Evolutionary conservation across 2,888 invertebrate genomes (phyloP).

Genomic region (Agrypnus murinus): DNA sequence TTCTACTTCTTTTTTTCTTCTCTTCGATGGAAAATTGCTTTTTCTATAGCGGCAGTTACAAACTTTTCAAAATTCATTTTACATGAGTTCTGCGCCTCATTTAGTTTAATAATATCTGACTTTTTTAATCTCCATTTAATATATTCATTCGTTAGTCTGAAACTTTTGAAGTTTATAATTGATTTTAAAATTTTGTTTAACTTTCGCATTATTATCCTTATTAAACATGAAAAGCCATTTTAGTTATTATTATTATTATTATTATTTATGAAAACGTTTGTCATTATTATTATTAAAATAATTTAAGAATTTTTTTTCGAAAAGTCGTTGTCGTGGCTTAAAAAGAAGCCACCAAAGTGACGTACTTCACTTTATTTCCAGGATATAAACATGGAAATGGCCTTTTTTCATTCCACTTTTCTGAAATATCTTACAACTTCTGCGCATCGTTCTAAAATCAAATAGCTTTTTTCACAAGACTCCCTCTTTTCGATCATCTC

Average conservation of each 20-base stretch:
- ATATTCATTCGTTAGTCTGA: constrained; percentile 23
- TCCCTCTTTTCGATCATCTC: constrained; percentile 37
- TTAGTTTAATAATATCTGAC: constrained; percentile 19
- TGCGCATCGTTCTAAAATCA: constrained; percentile 35
- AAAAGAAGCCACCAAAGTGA: constrained; percentile 20
- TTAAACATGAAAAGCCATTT: too few relatives aligned
- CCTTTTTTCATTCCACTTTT: constrained; percentile 30
- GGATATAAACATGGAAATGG: constrained; percentile 25
- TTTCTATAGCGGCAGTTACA: neutral
- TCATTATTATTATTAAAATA: too few relatives aligned
- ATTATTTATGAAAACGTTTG: too few relatives aligned
- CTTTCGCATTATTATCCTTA: constrained; percentile 15
- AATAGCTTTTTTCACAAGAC: constrained; percentile 35
- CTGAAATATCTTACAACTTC: constrained; percentile 27
- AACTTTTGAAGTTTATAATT: constrained; percentile 22
- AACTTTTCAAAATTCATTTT: constrained; percentile 12
- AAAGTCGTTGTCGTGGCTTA: too few relatives aligned
- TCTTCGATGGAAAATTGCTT: neutral
- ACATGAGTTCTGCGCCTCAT: constrained; percentile 19
- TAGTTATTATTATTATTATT: too few relatives aligned
- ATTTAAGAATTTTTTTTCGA: too few relatives aligned
- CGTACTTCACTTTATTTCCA: constrained; percentile 27
- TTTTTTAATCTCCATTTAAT: constrained; percentile 17
- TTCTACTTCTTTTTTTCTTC: neutral
- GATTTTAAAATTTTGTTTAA: constrained; percentile 16